Percentiles rank a stretch among this genome's conserved stretches.
phyloP scores from a whole-genome alignment of 2,113 vertebrate genomes.

The Mormyrus lacerda region DNA sequence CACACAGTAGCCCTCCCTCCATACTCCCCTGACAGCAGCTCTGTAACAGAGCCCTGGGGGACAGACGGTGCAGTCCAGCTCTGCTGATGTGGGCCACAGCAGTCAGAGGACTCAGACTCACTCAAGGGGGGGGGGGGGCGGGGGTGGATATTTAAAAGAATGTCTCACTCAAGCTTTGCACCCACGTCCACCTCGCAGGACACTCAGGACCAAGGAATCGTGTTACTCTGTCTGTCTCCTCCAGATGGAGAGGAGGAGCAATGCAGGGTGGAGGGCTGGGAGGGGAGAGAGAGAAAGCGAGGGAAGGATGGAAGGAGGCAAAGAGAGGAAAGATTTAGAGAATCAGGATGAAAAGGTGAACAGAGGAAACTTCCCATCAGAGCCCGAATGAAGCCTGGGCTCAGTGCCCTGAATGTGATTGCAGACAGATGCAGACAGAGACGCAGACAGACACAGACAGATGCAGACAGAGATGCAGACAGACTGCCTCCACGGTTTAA shows the following conservation, averaged over 20 bases:
- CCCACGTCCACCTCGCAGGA: background rate
- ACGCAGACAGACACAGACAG: too few relatives aligned
- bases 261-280: conserved; percentile 2
- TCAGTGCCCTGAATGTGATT: background rate
- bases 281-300: background rate
- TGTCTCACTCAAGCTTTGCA: background rate
- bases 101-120: background rate
- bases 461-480: background rate
- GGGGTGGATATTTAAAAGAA: background rate
- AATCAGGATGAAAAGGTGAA: background rate
- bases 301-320: background rate
- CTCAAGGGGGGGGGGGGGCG: too few relatives aligned
- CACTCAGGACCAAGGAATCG: background rate
- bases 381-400: background rate
- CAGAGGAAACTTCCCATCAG: background rate
- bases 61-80: background rate
- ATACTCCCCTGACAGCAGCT: background rate
- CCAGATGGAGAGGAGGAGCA: background rate
- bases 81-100: background rate
- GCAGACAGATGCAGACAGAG: background rate
- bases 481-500: background rate
- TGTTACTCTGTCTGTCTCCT: background rate
- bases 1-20: background rate
- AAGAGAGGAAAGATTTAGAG: background rate
- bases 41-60: background rate